Conservation (phyloP, 2,113 vertebrate species). For the Nothobranchius kuhntae region DNA sequence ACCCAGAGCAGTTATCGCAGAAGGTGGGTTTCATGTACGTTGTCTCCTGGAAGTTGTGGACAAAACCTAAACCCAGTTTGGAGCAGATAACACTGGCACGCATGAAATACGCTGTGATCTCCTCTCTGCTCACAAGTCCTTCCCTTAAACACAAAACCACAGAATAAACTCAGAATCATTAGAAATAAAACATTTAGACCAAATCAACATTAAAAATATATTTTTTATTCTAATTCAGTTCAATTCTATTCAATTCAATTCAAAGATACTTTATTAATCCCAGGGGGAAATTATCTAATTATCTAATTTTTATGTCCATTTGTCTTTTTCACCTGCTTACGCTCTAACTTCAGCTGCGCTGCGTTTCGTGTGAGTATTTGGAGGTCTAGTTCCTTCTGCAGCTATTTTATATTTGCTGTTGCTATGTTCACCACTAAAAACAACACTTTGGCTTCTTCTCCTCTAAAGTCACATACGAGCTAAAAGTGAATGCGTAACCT, state of each 20-base stretch:
- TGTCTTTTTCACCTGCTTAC: neutral
- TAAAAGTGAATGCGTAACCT: constrained; percentile 16
- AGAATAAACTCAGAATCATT: neutral
- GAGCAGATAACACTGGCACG: constrained; percentile 95
- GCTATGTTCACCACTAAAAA: constrained; percentile 50
- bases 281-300: neutral
- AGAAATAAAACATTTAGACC: neutral
- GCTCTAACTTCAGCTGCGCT: neutral
- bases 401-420: constrained; percentile 62
- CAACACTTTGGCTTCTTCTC: constrained; percentile 52
- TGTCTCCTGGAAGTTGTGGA: constrained; percentile 95
- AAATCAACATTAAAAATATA: neutral
- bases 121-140: constrained; percentile 90
- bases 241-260: no score
- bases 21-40: constrained; percentile 97
- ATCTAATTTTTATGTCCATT: constrained; percentile 8
- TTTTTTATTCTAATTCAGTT: neutral
- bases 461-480: constrained; percentile 26
- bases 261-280: no score
- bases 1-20: constrained; percentile 97
- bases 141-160: constrained; percentile 76
- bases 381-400: constrained; percentile 29
- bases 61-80: constrained; percentile 92
- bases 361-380: constrained; percentile 1
- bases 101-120: constrained; percentile 97